Evolutionary conservation across 2,113 vertebrate species (phyloP).

Genomic region (Melozone crissalis): DNA sequence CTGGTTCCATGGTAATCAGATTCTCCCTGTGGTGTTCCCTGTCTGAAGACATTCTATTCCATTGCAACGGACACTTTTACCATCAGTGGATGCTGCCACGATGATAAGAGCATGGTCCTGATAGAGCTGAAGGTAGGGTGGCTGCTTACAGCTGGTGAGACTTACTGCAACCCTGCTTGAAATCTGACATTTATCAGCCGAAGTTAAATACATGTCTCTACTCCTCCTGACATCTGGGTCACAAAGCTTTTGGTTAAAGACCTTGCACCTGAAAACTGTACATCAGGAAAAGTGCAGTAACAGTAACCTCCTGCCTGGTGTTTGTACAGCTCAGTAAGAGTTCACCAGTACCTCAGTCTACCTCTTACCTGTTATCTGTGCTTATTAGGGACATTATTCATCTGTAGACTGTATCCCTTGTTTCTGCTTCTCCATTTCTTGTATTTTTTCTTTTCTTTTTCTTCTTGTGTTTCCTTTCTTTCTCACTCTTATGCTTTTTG

Average conservation of each 20-base stretch:
- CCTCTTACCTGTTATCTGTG: slow-evolving; percentile 60
- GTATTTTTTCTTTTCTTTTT: slow-evolving; percentile 73
- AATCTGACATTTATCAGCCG: neutral
- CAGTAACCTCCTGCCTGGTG: slow-evolving; percentile 21
- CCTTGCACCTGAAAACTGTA: neutral
- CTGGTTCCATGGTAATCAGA: neutral
- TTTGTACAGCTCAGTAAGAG: slow-evolving; percentile 22
- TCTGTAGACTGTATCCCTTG: slow-evolving; percentile 74
- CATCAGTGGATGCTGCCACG: slow-evolving; percentile 1
- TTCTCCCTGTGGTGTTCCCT: neutral
- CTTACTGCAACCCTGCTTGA: neutral
- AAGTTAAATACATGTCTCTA: neutral
- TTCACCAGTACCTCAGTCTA: slow-evolving; percentile 35
- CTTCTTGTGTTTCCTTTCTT: slow-evolving; percentile 70
- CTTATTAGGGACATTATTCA: slow-evolving; percentile 68
- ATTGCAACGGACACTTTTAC: neutral
- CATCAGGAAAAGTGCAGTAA: neutral
- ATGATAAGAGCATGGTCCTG: slow-evolving; percentile 31
- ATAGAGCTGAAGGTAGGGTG: slow-evolving; percentile 1
- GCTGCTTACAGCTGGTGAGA: neutral
- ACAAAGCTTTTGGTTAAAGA: neutral
- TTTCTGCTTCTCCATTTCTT: slow-evolving; percentile 79
- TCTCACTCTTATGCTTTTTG: slow-evolving; percentile 78
- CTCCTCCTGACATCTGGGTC: neutral
- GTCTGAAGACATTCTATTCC: neutral